phyloP scores from a whole-genome alignment of 2,797 vertebrate species.

The Synaphobranchus kaupii region DNA sequence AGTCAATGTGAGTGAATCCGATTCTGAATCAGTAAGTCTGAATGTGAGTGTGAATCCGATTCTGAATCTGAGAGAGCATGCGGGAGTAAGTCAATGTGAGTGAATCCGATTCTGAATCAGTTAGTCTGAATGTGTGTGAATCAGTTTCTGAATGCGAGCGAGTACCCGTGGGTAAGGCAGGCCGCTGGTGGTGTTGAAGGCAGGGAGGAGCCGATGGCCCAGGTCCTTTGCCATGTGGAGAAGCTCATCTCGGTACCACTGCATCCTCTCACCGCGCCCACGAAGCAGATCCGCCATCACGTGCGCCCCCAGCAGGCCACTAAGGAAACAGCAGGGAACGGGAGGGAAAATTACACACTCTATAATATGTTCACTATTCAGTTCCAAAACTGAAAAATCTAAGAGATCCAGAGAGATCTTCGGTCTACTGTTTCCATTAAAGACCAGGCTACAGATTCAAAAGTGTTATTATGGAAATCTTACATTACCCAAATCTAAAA shows the following conservation, averaged over 20 bases:
- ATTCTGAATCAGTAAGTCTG: background rate
- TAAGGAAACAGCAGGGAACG: conserved; percentile 45
- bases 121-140: background rate
- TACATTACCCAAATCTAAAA: background rate
- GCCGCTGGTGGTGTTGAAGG: conserved; percentile 84
- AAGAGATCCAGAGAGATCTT: background rate
- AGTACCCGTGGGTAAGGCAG: conserved; percentile 81
- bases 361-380: background rate
- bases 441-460: background rate
- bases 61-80: background rate
- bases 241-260: conserved; percentile 79
- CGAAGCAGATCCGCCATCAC: conserved; percentile 78
- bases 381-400: background rate
- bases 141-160: background rate
- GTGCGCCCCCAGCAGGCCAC: conserved; percentile 78
- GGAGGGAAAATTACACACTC: background rate
- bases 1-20: background rate
- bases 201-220: conserved; percentile 77
- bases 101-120: background rate
- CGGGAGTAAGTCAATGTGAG: background rate
- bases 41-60: background rate
- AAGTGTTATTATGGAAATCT: background rate
- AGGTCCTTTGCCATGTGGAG: conserved; percentile 80
- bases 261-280: conserved; percentile 72
- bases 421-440: background rate